These are phyloP conservation scores for Heptranchias perlo DNA, from an alignment of 2,113 vertebrate genomes.

Conservation along the genomic window DNA sequence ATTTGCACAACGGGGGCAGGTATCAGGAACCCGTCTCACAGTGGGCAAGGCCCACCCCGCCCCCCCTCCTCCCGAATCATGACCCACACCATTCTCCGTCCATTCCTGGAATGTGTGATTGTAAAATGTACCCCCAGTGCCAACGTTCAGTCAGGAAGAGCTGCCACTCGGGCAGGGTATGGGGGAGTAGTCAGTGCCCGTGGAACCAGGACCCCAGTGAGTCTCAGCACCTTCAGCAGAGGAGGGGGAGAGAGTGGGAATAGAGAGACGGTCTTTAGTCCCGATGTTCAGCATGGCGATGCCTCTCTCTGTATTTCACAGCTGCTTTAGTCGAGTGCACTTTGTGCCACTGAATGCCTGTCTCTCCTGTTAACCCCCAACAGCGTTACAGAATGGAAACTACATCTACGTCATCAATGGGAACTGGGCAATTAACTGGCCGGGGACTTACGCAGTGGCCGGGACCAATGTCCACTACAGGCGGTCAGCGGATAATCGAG, in stretches of 20 bases:
- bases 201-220: background rate
- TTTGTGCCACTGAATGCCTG: background rate
- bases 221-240: background rate
- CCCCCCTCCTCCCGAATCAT: too few species aligned
- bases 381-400: conserved; percentile 72
- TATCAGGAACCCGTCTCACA: too few species aligned
- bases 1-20: too few species aligned
- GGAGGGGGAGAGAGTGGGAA: background rate
- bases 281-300: too few species aligned
- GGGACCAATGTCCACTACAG: conserved; percentile 74
- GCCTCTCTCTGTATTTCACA: background rate
- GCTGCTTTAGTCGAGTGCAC: background rate
- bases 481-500: conserved; percentile 64
- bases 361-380: background rate
- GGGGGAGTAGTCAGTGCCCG: background rate
- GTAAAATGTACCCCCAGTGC: too few species aligned
- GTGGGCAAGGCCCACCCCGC: too few species aligned
- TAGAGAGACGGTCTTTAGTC: background rate
- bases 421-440: conserved; percentile 72
- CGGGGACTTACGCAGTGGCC: conserved; percentile 69
- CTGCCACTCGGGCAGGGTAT: background rate
- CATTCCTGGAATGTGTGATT: too few species aligned
- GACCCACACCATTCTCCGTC: too few species aligned
- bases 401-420: conserved; percentile 82
- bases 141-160: background rate